Evolutionary conservation across 1,140 invertebrate species (phyloP), one percentile per base, ranked within the genome.

Genomic region (Gryllus bimaculatus): DNA sequence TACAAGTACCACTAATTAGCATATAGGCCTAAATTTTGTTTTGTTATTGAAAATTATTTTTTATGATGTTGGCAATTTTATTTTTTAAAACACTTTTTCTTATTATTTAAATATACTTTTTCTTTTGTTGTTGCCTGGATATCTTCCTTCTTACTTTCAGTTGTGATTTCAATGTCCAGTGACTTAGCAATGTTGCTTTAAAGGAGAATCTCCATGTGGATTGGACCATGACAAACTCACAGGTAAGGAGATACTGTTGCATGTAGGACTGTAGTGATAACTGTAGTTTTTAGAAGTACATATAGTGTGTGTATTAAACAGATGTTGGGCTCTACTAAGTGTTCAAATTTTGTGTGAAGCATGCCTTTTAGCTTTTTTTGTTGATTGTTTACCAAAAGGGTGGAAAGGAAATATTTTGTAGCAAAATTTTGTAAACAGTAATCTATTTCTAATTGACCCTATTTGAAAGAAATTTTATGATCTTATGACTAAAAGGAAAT

Each of bases 211-310:
- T 18, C 10, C 54, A 13, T 66, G 54, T 66, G 54, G 54, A 66
- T 66, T 66, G 54, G 54, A 66, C 54, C 54, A 66, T 66, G 54
- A 66, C 54, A 66, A 66, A 66, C 54, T 66, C 54, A 66, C 54
- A 66, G 54, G 54, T 66, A 66, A 13, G 54, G 7, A 18, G 18
- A 66, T 66, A 66, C 54, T 66, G 54, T 66, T 66, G 18, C 54
- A 66, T 66, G 54, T 39, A 39, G 26, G 26, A 39, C 26, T 39
- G 54, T 18, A 66, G 54, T 66, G 10, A 66, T 66, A 13, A 66
- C 10, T 66, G 54, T 66, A 66, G 7, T 39, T 39, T 1, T 39
- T 39, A 39, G 26, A 39, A 39, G 26, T 39, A 39, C 5, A 39
- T 39, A 39, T 39, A 39, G 26, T 39, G 26, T 39, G 26, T 39